phyloP scores from a whole-genome alignment of 2,888 invertebrate genomes.

The Ophion obscuratus region DNA sequence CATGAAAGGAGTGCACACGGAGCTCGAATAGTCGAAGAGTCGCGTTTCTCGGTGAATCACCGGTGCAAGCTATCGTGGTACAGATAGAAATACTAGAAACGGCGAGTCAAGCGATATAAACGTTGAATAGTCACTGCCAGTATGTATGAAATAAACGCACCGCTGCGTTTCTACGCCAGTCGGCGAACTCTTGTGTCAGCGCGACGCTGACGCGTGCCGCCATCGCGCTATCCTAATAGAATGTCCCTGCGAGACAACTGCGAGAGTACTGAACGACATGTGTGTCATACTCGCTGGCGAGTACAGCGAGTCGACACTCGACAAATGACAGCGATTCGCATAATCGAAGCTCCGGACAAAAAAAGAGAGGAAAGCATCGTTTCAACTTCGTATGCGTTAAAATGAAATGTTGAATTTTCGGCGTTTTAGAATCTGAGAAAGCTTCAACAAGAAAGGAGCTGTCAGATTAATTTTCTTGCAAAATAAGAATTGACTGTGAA shows the following conservation, averaged over 20 bases:
- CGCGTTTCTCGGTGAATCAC: background rate
- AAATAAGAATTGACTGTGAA: background rate
- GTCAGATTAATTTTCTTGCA: background rate
- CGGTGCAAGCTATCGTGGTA: background rate
- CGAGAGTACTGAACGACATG: slow-evolving; percentile 75
- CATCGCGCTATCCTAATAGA: slow-evolving; percentile 58
- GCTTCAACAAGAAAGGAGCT: background rate
- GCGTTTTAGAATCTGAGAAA: background rate
- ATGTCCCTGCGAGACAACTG: slow-evolving; percentile 58
- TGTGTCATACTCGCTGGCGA: slow-evolving; percentile 73
- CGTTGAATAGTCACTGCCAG: slow-evolving; percentile 32
- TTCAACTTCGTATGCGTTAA: background rate
- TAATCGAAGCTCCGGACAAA: background rate
- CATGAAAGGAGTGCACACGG: background rate
- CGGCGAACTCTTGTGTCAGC: slow-evolving; percentile 54
- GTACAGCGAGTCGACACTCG: slow-evolving; percentile 3
- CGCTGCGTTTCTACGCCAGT: slow-evolving; percentile 52
- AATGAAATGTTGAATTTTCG: background rate
- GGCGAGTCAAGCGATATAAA: slow-evolving; percentile 10
- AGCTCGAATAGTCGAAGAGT: background rate
- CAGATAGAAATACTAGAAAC: background rate
- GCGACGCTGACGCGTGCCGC: slow-evolving; percentile 48
- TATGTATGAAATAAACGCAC: slow-evolving; percentile 37
- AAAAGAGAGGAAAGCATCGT: background rate
- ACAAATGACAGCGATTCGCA: background rate